A percentile compares a stretch with the other conserved stretches of the same genome.
These are phyloP conservation scores for Morinoia aosen DNA, from an alignment of 2,888 invertebrate species.

Conservation along the genomic window DNA sequence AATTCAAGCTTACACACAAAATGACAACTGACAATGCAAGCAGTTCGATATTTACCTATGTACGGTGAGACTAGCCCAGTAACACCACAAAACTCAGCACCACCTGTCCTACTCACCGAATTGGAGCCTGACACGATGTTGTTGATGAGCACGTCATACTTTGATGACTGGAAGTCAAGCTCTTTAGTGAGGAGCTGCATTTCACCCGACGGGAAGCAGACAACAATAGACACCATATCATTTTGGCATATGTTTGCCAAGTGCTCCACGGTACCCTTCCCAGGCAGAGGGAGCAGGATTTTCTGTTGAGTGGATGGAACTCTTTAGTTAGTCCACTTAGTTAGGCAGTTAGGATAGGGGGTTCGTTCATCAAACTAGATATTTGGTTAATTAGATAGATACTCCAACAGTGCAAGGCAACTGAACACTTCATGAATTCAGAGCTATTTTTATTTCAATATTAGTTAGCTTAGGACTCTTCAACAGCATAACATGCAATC, in stretches of 20 bases:
- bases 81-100: neutral
- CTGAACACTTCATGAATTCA: no score
- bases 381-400: no score
- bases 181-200: neutral
- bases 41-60: no score
- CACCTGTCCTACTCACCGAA: conserved; percentile 6
- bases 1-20: no score
- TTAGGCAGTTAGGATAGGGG: no score
- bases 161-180: neutral
- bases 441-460: no score
- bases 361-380: no score
- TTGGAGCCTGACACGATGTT: neutral
- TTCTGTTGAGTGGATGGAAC: neutral
- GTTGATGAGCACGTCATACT: neutral
- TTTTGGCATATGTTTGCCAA: neutral
- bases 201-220: neutral
- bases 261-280: neutral
- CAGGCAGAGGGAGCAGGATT: neutral
- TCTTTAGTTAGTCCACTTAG: neutral
- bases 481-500: no score
- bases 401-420: no score
- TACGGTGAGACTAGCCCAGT: neutral
- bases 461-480: no score
- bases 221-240: neutral
- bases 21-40: no score